Evolutionary conservation across 2,888 invertebrate genomes (phyloP).

Genomic region (Villa cingulata): DNA sequence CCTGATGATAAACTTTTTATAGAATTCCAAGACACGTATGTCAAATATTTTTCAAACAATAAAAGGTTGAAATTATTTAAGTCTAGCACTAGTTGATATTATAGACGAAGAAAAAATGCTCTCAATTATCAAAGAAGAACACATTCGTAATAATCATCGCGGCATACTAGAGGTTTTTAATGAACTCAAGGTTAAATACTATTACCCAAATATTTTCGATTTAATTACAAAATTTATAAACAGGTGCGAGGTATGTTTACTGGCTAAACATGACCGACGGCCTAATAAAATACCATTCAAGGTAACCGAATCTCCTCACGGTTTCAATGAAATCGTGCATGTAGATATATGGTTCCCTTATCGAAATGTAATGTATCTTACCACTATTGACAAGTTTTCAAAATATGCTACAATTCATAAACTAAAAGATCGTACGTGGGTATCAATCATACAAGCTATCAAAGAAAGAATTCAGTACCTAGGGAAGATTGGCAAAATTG

Average conservation of each 20-base stretch:
- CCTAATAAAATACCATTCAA: background rate
- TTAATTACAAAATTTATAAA: background rate
- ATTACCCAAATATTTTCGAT: background rate
- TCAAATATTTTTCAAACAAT: background rate
- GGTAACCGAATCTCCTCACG: background rate
- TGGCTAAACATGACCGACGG: constrained; percentile 1
- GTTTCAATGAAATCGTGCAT: constrained; percentile 1
- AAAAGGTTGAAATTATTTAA: background rate
- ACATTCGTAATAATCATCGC: constrained; percentile 1
- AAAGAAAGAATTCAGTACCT: constrained; percentile 1
- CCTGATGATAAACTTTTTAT: background rate
- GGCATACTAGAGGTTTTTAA: constrained; percentile 2
- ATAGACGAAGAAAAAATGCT: background rate
- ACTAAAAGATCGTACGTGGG: background rate
- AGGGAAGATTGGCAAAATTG: constrained; percentile 1
- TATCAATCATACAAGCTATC: background rate
- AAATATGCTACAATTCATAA: constrained; percentile 1
- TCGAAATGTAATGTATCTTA: background rate
- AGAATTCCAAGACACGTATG: constrained; percentile 1
- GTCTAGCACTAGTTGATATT: background rate
- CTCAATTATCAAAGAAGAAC: constrained; percentile 2
- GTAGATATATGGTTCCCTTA: background rate
- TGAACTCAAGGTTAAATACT: background rate
- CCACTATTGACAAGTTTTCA: background rate
- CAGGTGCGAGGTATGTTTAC: background rate